These are phyloP conservation scores for Premnoplex brunnescens DNA, from an alignment of 2,797 vertebrate genomes.

Conservation along the genomic window DNA sequence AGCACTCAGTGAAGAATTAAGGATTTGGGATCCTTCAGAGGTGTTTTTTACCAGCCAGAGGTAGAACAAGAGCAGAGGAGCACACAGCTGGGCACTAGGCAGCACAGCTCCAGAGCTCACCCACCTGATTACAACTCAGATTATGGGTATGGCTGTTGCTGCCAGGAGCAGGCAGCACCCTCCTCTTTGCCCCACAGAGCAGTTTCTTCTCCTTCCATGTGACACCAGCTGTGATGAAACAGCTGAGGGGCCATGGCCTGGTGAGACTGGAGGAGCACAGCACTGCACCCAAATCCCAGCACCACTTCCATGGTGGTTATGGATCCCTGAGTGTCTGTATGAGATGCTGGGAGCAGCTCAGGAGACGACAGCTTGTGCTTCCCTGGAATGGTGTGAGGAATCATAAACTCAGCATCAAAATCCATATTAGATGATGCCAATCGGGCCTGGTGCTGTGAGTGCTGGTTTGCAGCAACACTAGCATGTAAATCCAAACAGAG, in stretches of 20 bases:
- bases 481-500: not conserved
- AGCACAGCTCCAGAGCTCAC: not conserved
- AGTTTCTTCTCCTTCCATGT: not conserved
- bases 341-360: not conserved
- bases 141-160: not conserved
- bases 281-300: not conserved
- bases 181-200: not conserved
- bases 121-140: not conserved
- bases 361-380: not conserved
- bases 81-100: not conserved
- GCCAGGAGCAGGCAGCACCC: not conserved
- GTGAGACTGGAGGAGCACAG: not conserved
- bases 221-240: not conserved
- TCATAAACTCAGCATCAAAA: conserved; percentile 16
- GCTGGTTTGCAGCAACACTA: not conserved
- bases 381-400: not conserved
- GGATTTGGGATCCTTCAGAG: not conserved
- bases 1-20: not conserved
- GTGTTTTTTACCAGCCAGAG: not conserved
- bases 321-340: not conserved
- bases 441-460: not conserved
- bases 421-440: not conserved
- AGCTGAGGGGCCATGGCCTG: not conserved
- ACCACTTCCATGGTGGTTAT: not conserved
- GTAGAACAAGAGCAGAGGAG: not conserved